Evolutionary conservation across 2,888 invertebrate species (phyloP), one percentile per base, ranked within the genome.

Genomic region (Plemyria rubiginata): DNA sequence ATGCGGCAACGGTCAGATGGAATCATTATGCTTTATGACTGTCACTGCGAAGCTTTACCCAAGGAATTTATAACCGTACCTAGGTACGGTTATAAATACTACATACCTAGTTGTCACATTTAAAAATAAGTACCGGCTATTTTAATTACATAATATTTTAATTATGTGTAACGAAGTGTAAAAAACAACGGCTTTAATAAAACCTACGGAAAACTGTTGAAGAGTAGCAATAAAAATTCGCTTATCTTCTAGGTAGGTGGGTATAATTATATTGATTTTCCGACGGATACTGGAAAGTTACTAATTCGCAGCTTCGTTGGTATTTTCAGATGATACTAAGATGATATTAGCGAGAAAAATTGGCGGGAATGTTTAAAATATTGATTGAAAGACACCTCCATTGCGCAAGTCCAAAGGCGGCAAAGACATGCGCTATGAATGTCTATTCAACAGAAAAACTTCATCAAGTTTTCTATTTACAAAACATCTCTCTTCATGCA

Each of bases 1-100:
- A 81, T 92, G 92, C 92, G 92, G 84, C 87, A 92, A 78, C 79
- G 75, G 77, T 82, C 79, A 79, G 75, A 53, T 9, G 76, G 80
- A 81, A 82, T 82, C 77, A 82, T 79, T 76, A 70, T 67, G 70
- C 74, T 76, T 76, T 75, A 74, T 70, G 62, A 64, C 65, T 50
- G 56, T 63, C 50, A 45, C 32, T 60, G 36, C 40, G 36, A 59
- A 49, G 36, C 11, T 15, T 43, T 43, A 16, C n/a, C n/a, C n/a
- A n/a, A n/a, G n/a, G n/a, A n/a, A n/a, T n/a, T n/a, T n/a, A n/a
- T n/a, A n/a, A n/a, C n/a, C n/a, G n/a, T n/a, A n/a, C n/a, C n/a
- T n/a, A n/a, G n/a, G n/a, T n/a, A n/a, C n/a, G n/a, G n/a, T n/a
- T n/a, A n/a, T n/a, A n/a, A n/a, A n/a, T n/a, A n/a, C n/a, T n/a